Conservation (phyloP, 2,113 vertebrate species). For the Lampris megalopsis region DNA sequence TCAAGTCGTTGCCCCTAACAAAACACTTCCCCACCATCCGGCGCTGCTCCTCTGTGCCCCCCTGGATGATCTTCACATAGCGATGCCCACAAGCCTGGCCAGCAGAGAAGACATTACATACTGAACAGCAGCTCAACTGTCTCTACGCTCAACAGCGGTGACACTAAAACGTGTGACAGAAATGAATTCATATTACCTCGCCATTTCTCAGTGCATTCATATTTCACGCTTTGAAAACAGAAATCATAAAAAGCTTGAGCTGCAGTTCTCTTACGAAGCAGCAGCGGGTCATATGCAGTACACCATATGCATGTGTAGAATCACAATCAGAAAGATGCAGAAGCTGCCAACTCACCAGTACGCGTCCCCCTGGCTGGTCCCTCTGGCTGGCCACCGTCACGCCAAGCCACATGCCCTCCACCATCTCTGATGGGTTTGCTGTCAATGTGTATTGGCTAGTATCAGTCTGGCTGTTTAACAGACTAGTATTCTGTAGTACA, state of each 20-base stretch:
- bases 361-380: conserved; percentile 69
- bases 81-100: conserved; percentile 93
- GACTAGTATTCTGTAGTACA: too few relatives aligned
- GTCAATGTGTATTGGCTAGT: conserved; percentile 12
- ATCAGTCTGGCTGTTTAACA: not conserved
- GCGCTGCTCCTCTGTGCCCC: conserved; percentile 82
- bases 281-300: too few relatives aligned
- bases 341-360: conserved; percentile 86
- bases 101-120: not conserved
- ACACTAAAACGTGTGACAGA: too few relatives aligned
- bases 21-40: conserved; percentile 94
- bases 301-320: conserved; percentile 1
- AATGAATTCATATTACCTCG: too few relatives aligned
- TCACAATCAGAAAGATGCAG: conserved; percentile 8
- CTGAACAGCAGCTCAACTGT: not conserved
- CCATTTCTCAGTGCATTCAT: too few relatives aligned
- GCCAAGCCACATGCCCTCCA: conserved; percentile 97
- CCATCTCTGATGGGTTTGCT: conserved; percentile 85
- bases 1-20: conserved; percentile 88
- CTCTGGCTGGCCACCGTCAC: conserved; percentile 93
- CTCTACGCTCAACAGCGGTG: too few relatives aligned
- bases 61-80: conserved; percentile 85
- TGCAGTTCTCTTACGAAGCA: too few relatives aligned
- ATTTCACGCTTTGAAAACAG: too few relatives aligned
- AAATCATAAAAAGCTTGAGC: too few relatives aligned